phyloP scores from a whole-genome alignment of 2,113 vertebrate genomes.

The Psittacus erithacus region DNA sequence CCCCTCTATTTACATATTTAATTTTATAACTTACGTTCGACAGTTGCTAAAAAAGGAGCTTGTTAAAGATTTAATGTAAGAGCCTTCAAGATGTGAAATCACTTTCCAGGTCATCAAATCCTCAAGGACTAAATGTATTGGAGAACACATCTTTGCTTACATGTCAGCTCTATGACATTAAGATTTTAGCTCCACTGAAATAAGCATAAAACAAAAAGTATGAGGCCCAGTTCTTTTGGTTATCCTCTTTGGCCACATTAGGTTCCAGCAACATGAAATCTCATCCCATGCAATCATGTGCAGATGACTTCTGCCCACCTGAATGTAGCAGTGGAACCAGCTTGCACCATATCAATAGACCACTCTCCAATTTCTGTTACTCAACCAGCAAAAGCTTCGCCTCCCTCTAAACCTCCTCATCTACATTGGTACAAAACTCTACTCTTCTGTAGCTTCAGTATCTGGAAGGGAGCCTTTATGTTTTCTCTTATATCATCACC shows the following conservation, averaged over 20 bases:
- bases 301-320: neutral
- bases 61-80: slow-evolving; percentile 10
- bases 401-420: neutral
- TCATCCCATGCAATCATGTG: neutral
- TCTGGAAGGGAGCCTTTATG: neutral
- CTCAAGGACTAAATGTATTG: neutral
- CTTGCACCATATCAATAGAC: neutral
- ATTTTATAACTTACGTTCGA: neutral
- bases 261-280: neutral
- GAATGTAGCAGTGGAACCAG: neutral
- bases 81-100: neutral
- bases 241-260: neutral
- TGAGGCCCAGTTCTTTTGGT: neutral
- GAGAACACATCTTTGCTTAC: neutral
- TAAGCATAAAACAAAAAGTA: neutral
- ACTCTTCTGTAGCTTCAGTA: neutral
- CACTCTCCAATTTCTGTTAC: neutral
- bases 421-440: neutral
- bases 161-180: neutral
- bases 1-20: neutral
- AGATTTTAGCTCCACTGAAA: neutral
- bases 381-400: neutral
- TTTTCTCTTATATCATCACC: neutral
- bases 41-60: neutral
- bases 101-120: neutral